Base-by-base conservation (phyloP, 2,888 invertebrate genomes). In the Pachydiplax longipennis region DNA sequence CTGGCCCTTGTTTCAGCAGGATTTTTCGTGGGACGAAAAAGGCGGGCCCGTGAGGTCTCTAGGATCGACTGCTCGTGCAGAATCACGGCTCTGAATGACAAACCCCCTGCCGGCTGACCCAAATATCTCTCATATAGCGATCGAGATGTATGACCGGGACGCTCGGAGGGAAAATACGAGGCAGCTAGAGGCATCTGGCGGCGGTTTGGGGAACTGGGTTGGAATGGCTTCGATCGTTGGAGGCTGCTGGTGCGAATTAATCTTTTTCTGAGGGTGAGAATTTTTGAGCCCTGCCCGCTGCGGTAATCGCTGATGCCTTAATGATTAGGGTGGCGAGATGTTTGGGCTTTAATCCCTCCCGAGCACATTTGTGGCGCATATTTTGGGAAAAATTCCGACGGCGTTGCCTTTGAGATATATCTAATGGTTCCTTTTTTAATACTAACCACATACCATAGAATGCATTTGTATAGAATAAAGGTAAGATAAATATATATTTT, bases 11-110 rank as follows among this genome's bases (percentile, higher is more conserved):
- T 44, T 81, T 37, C 40, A 4, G 40, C 35, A 12, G 48, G 18
- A 35, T 44, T 83, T 83, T 58, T 13, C 3, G 13, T 18, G 83
- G 31, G 35, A 35, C 53, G 18, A 35, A 53, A 87, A 87, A 87
- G 61, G 87, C 37, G 58, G 61, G 58, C 87, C 87, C 13, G 73
- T 31, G 73, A 73, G 73, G 73, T 31, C 73, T 25, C 31, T 53
- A 18, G 73, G 31, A 73, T 31, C 73, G 73, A 73, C 87, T 65
- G 31, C 4, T 40, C 87, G 87, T 65, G 87, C 61, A 65, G 61
- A 40, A 87, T 87, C 35, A 65, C 87, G 58, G 58, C 87, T 87
- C 87, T 61, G 87, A 87, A 87, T 87, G 87, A 61, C 87, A 61
- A 53, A 53, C 18, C 58, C 61, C 87, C 87, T 35, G 53, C 37